Percentiles rank a stretch among this genome's conserved stretches.
phyloP scores from a whole-genome alignment of 2,888 invertebrate species.

The Lissonota sp. region DNA sequence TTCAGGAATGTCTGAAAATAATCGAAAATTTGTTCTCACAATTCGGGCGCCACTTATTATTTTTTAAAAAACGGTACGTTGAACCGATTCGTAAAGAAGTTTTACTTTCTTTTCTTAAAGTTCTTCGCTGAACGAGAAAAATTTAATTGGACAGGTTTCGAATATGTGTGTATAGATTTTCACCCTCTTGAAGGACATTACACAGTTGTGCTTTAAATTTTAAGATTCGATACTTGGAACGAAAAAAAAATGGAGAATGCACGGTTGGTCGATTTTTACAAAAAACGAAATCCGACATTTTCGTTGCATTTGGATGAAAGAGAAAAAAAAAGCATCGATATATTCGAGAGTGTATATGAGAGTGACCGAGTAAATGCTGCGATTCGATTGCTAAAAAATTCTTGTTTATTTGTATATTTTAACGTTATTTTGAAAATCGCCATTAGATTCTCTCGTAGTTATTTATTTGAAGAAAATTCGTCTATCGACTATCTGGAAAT shows the following conservation, averaged over 20 bases:
- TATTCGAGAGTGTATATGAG: slow-evolving; percentile 48
- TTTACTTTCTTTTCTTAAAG: slow-evolving; percentile 7
- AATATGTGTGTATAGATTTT: slow-evolving; percentile 33
- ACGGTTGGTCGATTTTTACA: background rate
- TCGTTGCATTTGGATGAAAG: background rate
- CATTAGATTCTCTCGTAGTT: slow-evolving; percentile 71
- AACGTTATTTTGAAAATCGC: slow-evolving; percentile 65
- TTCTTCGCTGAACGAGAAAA: slow-evolving; percentile 15
- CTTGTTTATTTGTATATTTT: slow-evolving; percentile 70
- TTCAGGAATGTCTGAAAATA: background rate
- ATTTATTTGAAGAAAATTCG: slow-evolving; percentile 68
- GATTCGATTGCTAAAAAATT: slow-evolving; percentile 44
- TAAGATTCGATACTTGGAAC: background rate
- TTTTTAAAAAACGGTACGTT: slow-evolving; percentile 1
- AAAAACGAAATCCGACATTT: background rate
- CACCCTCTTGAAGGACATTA: slow-evolving; percentile 18
- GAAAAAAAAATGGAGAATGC: background rate
- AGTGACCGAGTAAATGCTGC: slow-evolving; percentile 32
- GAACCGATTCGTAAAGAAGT: slow-evolving; percentile 28
- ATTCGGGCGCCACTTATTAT: slow-evolving; percentile 6
- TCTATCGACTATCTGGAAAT: slow-evolving; percentile 31
- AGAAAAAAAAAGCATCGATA: slow-evolving; percentile 9
- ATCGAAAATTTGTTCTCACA: slow-evolving; percentile 28
- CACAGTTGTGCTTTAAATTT: slow-evolving; percentile 13
- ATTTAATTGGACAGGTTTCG: background rate